These are phyloP conservation scores for Cynodonichthys magdalenae DNA, from an alignment of 2,797 vertebrate species.

Conservation along the genomic window DNA sequence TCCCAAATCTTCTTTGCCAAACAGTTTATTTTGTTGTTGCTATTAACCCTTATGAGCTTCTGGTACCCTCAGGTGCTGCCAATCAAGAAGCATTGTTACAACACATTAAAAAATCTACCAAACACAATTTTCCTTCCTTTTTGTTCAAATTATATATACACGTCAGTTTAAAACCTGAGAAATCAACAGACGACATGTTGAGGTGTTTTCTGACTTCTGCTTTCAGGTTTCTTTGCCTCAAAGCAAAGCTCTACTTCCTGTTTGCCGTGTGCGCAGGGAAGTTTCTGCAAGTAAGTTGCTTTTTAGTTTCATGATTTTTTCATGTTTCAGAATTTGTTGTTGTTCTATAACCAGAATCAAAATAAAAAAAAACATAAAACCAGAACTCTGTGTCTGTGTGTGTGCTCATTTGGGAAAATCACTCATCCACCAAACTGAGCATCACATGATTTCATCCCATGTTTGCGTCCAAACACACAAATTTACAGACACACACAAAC, in stretches of 20 bases:
- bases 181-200: not conserved
- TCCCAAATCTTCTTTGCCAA: too few relatives aligned
- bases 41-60: too few relatives aligned
- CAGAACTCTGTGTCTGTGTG: slow-evolving; percentile 14
- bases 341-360: slow-evolving; percentile 19
- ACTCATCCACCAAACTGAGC: slow-evolving; percentile 40
- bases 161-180: not conserved
- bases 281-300: slow-evolving; percentile 88
- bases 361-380: slow-evolving; percentile 1
- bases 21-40: too few relatives aligned
- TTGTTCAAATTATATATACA: too few relatives aligned
- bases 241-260: slow-evolving; percentile 80
- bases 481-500: slow-evolving; percentile 19
- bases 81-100: too few relatives aligned
- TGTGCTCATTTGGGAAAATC: slow-evolving; percentile 23
- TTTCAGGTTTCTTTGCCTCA: slow-evolving; percentile 84
- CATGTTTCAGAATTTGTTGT: slow-evolving; percentile 21
- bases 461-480: slow-evolving; percentile 23
- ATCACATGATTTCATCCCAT: slow-evolving; percentile 69
- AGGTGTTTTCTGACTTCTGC: slow-evolving; percentile 24
- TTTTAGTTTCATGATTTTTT: not conserved
- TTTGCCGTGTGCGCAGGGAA: slow-evolving; percentile 79
- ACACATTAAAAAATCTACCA: too few relatives aligned
- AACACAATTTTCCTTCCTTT: too few relatives aligned
- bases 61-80: too few relatives aligned